Evolutionary conservation across 2,797 vertebrate genomes (phyloP), one percentile per base, ranked within the genome.

Genomic region (Salmo trutta): DNA sequence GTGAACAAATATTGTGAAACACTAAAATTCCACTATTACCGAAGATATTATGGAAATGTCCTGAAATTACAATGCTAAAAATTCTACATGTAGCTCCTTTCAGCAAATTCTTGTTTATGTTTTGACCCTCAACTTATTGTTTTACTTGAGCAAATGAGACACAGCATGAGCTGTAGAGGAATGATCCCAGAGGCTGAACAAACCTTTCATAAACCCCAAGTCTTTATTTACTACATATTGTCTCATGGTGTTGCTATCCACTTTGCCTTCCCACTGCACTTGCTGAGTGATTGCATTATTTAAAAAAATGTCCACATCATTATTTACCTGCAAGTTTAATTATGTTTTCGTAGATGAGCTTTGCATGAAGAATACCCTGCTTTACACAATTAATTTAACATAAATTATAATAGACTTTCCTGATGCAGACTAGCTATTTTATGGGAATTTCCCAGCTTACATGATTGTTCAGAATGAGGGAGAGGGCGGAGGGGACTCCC

Each of bases 351-450:
- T 84, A 85, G 87, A 84, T 74, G 77, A 83, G 84, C 76, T 76
- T 77, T 81, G 87, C 82, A 84, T 81, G 79, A 85, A 85, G 83
- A 87, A 83, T 70, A 12, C 41, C 74, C 62, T 53, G 77, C 78
- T 85, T 85, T 85, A 75, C 82, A 74, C 79, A 86, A 85, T 88
- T 88, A 87, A 86, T 85, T 78, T 76, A 82, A 84, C 83, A 87
- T 82, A 83, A 88, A 88, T 87, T 84, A 84, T 69, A 82, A 82
- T 41, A 70, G 74, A 73, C 76, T 82, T 75, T 80, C 83, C 81
- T 53, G 76, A 77, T 79, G 79, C 72, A 82, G 36, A 73, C 75
- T 78, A 74, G 73, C 72, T 78, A 69, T 54, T 84, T 89, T 80
- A 81, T 33, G 74, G 75, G 83, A 65, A 69, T 62, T 79, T 24